Conservation (phyloP, 1,140 invertebrate species). For the Kradibia gibbosae region DNA sequence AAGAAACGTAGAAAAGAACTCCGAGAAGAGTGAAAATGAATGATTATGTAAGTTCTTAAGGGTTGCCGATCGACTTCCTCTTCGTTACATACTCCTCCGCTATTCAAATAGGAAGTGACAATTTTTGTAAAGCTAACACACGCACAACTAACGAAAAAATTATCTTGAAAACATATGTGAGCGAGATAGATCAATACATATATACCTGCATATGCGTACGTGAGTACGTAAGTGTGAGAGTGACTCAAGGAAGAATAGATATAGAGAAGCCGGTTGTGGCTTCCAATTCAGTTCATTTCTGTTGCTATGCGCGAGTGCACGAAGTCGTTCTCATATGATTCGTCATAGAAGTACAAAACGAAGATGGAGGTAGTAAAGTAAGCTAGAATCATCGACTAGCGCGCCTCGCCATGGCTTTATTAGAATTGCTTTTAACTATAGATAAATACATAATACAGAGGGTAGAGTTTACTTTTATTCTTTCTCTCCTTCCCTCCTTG, state of each 20-base stretch:
- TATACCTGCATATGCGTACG: not conserved
- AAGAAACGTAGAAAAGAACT: not conserved
- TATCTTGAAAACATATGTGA: not conserved
- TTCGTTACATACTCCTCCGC: not conserved
- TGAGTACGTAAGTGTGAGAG: not conserved
- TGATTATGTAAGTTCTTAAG: constrained; percentile 34
- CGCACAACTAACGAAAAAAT: not conserved
- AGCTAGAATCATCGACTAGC: not conserved
- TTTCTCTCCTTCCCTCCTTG: too few species aligned
- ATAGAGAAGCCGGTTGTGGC: constrained; percentile 15
- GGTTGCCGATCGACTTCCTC: constrained; percentile 31
- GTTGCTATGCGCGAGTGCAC: constrained; percentile 66
- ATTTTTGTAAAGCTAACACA: constrained; percentile 7
- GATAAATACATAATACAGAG: not conserved
- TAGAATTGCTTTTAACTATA: not conserved
- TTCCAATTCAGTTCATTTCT: constrained; percentile 55
- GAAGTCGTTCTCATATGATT: constrained; percentile 61
- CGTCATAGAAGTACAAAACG: constrained; percentile 15
- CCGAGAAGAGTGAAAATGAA: constrained; percentile 23
- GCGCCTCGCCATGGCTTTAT: not conserved
- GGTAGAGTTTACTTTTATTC: not conserved
- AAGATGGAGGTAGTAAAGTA: not conserved
- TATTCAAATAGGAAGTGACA: constrained; percentile 30
- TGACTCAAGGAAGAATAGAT: not conserved
- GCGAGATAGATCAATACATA: not conserved